phyloP scores from a whole-genome alignment of 1,140 invertebrate species.

The Heliconius melpomene region DNA sequence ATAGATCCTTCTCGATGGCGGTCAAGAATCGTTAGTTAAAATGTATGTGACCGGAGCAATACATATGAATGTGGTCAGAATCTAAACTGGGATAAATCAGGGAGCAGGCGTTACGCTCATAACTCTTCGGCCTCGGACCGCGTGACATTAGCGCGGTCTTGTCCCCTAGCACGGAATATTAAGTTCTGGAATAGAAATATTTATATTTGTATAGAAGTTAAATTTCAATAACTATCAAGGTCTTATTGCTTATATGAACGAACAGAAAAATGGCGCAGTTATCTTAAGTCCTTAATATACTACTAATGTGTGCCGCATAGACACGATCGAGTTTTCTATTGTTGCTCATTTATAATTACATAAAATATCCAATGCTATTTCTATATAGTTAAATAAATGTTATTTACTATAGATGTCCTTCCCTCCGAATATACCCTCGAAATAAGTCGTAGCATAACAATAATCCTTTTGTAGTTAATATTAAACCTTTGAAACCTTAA shows the following conservation, averaged over 20 bases:
- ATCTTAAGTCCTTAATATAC: too few relatives aligned
- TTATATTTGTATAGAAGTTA: background rate
- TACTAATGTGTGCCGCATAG: too few relatives aligned
- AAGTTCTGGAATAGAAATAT: conserved; percentile 38
- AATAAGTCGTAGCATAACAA: background rate
- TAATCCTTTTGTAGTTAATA: conserved; percentile 44
- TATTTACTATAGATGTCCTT: too few relatives aligned
- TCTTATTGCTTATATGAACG: too few relatives aligned
- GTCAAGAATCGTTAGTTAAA: conserved; percentile 33
- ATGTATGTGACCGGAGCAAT: conserved; percentile 41
- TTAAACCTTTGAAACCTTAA: conserved; percentile 43
- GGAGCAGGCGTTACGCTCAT: conserved; percentile 64
- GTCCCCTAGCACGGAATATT: conserved; percentile 49
- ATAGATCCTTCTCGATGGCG: conserved; percentile 3
- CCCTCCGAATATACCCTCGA: too few relatives aligned
- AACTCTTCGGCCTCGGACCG: conserved; percentile 63
- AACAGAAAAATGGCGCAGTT: too few relatives aligned
- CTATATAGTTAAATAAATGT: too few relatives aligned
- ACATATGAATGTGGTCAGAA: conserved; percentile 58
- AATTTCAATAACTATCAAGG: too few relatives aligned
- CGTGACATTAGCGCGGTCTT: conserved; percentile 69
- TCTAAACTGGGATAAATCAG: conserved; percentile 61
- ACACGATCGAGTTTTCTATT: too few relatives aligned
- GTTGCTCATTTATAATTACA: too few relatives aligned
- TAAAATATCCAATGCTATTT: too few relatives aligned